A percentile compares a stretch with the other conserved stretches of the same genome.
phyloP scores from a whole-genome alignment of 2,888 invertebrate genomes.

The Mongoloraphidia duomilia region DNA sequence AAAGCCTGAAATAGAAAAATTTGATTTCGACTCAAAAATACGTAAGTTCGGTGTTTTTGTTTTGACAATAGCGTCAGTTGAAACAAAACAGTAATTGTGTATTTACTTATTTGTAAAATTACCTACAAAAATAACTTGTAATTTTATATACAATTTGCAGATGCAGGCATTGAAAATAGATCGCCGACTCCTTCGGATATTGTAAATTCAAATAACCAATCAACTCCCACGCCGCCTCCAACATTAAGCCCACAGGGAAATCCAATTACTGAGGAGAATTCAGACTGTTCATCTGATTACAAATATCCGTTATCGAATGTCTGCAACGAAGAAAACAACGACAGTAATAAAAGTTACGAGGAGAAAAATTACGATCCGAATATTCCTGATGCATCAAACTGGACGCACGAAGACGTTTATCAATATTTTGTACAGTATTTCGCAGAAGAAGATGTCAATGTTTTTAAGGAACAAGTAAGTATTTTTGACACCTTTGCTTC shows the following conservation, averaged over 20 bases:
- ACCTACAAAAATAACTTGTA: too few species aligned
- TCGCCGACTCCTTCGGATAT: slow-evolving; percentile 15
- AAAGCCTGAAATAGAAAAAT: slow-evolving; percentile 23
- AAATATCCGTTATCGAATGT: slow-evolving; percentile 5
- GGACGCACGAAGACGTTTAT: slow-evolving; percentile 73
- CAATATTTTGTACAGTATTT: slow-evolving; percentile 65
- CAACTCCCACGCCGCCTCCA: slow-evolving; percentile 24
- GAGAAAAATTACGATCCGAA: slow-evolving; percentile 41
- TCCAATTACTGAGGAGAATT: background rate
- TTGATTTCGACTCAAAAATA: background rate
- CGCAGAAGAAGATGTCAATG: slow-evolving; percentile 55
- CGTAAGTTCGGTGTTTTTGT: background rate
- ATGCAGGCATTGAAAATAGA: too few species aligned
- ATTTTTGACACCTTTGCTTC: slow-evolving; percentile 1
- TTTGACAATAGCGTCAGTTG: too few species aligned
- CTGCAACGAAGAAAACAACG: slow-evolving; percentile 16
- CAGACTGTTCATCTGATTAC: slow-evolving; percentile 11
- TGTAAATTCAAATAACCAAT: slow-evolving; percentile 16
- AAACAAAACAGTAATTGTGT: too few species aligned
- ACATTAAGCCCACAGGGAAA: slow-evolving; percentile 25
- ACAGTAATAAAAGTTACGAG: slow-evolving; percentile 4
- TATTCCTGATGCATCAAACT: slow-evolving; percentile 66
- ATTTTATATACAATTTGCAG: too few species aligned
- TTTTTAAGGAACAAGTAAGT: slow-evolving; percentile 67
- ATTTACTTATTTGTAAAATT: too few species aligned